Evolutionary conservation across 2,888 invertebrate species (phyloP), one percentile per base, ranked within the genome.

Genomic region (Agonopterix heracliana): DNA sequence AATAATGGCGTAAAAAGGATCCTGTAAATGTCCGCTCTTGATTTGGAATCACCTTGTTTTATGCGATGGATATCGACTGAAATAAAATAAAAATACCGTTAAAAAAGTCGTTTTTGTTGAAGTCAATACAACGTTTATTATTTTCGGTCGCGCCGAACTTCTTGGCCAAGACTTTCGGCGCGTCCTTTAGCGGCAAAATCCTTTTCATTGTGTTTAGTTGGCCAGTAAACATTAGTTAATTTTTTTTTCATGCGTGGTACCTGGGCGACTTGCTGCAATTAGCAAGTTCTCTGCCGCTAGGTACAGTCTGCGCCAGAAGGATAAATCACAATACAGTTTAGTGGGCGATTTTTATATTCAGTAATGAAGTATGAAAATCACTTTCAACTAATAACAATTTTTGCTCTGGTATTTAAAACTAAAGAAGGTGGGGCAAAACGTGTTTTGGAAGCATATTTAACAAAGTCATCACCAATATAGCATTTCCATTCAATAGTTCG

Each of bases 281-380:
- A 87, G 88, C 88, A 88, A 88, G 88, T 87, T 87, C 83, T 51
- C 77, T 49, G 88, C 82, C 64, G 56, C 59, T 63, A 86, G 88
- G 82, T 75, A 78, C 81, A 60, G 66, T 63, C 57, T 67, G 73
- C 81, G 80, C 82, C 74, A 74, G 65, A 68, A 71, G 64, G 73
- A 74, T 63, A 17, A 42, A 59, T 69, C 67, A 68, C 72, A 66
- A 77, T 65, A 69, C 70, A 71, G 64, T 68, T 82, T 86, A 86
- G 87, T 85, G 86, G 79, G 81, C 54, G 86, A 83, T 85, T 86
- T 87, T 88, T 85, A 57, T 85, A 84, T 84, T 82, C 78, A 59
- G 14, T 4, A 13, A 36, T 51, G 56, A 74, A 84, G 80, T 86
- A 81, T 81, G 77, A 87, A 86, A 86, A 84, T 88, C 83, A 73